Conservation (phyloP, 2,888 invertebrate genomes). For the Cheilosia soror region DNA sequence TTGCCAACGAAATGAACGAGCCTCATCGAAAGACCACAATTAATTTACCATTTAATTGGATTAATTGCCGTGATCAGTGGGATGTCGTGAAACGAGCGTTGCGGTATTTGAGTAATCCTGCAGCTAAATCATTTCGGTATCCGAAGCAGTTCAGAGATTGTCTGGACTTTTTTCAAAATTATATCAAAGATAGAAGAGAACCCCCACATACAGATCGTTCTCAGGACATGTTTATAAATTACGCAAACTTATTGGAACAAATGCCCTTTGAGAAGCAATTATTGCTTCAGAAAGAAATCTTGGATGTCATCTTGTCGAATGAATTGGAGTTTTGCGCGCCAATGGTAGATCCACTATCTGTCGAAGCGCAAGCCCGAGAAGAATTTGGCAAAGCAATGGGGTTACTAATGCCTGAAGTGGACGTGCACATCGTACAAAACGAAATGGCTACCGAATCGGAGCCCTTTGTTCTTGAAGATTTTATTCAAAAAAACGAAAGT, state of each 20-base stretch:
- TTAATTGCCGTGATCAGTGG: constrained; percentile 57
- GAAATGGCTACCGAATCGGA: constrained; percentile 51
- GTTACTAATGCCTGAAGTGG: constrained; percentile 61
- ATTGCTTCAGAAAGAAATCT: constrained; percentile 48
- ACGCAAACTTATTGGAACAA: constrained; percentile 32
- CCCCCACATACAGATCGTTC: constrained; percentile 38
- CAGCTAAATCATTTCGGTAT: constrained; percentile 61
- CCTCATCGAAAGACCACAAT: constrained; percentile 56
- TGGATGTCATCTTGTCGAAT: constrained; percentile 48
- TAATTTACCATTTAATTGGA: constrained; percentile 59
- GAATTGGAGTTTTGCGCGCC: constrained; percentile 66
- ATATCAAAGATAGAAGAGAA: constrained; percentile 52
- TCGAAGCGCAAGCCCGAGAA: constrained; percentile 47
- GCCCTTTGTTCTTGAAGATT: constrained; percentile 12
- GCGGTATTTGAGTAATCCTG: constrained; percentile 60
- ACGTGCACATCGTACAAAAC: constrained; percentile 36
- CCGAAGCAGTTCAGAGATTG: constrained; percentile 60
- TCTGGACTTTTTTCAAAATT: constrained; percentile 65
- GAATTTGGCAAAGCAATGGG: constrained; percentile 61
- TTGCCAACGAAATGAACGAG: constrained; percentile 67
- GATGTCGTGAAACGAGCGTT: constrained; percentile 48
- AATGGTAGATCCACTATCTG: constrained; percentile 33
- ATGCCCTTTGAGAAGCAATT: constrained; percentile 63
- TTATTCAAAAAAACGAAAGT: constrained; percentile 26
- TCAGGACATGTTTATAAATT: constrained; percentile 40